A percentile compares a stretch with the other conserved stretches of the same genome.
Conservation (phyloP, 2,113 vertebrate genomes). For the Eurystomus gularis region DNA sequence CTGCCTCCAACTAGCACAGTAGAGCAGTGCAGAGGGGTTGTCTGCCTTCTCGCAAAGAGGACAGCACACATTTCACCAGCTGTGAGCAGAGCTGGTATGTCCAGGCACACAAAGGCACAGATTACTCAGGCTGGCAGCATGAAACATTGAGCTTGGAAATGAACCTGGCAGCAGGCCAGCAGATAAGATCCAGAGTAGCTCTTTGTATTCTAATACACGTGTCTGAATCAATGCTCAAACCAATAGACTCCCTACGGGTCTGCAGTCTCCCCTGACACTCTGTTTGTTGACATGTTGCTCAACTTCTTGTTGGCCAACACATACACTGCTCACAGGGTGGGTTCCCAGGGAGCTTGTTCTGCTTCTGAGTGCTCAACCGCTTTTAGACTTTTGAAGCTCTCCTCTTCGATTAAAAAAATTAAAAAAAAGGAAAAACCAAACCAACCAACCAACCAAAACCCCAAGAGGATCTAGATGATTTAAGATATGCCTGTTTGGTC, state of each 20-base stretch:
- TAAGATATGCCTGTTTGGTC: background rate
- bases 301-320: background rate
- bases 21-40: background rate
- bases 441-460: background rate
- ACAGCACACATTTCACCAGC: background rate
- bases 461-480: background rate
- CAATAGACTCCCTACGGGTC: background rate
- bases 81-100: background rate
- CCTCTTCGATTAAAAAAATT: background rate
- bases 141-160: background rate
- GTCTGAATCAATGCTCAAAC: background rate
- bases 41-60: background rate
- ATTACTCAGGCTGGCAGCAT: background rate
- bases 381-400: background rate
- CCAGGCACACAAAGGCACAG: background rate
- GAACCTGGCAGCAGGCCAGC: constrained; percentile 5
- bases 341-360: background rate
- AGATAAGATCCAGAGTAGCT: background rate
- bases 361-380: background rate
- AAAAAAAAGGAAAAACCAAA: background rate
- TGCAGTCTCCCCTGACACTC: background rate
- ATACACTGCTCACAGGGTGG: background rate
- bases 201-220: background rate
- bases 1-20: background rate
- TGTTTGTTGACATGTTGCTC: background rate